Evolutionary conservation across 2,888 invertebrate genomes (phyloP), one percentile per base, ranked within the genome.

Genomic region (Drosophila tripunctata): DNA sequence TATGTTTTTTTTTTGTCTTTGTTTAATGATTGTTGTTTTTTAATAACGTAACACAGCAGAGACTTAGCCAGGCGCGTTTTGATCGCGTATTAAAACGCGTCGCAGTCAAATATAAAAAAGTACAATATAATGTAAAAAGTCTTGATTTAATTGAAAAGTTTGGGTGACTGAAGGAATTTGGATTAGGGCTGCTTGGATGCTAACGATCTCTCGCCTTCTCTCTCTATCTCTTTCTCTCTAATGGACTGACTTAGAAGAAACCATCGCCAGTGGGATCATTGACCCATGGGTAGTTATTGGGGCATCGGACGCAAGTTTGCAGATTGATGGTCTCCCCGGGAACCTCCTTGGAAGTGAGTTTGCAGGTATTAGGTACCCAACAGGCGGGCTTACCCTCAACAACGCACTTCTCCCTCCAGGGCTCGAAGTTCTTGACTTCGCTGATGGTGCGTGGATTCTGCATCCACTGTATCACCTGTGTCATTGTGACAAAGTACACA

Each of bases 401-500:
- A 43, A 94, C 93, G 89, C 98, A 98, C 94, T 96, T 97, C 92
- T 97, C 97, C 94, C 96, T 95, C 97, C 97, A 98, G 45, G 97
- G 96, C 91, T 97, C 97, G 92, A 98, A 98, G 93, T 95, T 96
- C 93, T 97, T 96, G 48, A 96, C 95, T 91, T 97, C 96, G 57
- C 94, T 93, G 78, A 96, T 90, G 10, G 97, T 97, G 65, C 96
- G 93, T 41, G 97, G 97, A 90, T 97, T 97, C 90, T 98, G 98
- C 89, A 98, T 96, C 98, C 98, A 98, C 90, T 97, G 97, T 81
- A 98, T 97, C 5, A 97, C 97, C 91, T 97, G 96, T n/a, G 97
- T 97, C 97, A 97, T 97, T 63, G 97, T 98, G 12, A 96, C 96
- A 90, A 98, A 98, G 92, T 96, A 98, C 7, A 97, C 97, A 89